Evolutionary conservation across 1,140 invertebrate genomes (phyloP), one percentile per base, ranked within the genome.

Genomic region (Yoshiicerus persimilis): DNA sequence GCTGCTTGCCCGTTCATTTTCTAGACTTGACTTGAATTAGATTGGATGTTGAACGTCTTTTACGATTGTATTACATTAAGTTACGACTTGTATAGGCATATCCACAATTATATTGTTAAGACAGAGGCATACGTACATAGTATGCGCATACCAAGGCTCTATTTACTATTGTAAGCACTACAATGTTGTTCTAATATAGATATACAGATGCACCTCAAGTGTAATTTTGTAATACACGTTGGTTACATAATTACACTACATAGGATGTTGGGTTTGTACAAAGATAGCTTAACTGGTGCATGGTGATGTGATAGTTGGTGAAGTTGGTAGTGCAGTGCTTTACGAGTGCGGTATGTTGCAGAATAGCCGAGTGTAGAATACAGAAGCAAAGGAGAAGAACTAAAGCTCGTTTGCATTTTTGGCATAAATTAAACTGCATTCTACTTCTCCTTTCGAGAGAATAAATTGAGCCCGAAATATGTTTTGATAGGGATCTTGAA

Each of bases 401-500:
- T 36, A 77, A 36, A 87, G 66, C 86, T 87, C 86, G 86, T 87
- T 87, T 87, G 70, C 86, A 87, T 87, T 87, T 75, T 87, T 87
- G 62, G 64, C 64, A 77, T 75, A 87, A 77, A 87, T 87, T 80
- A 87, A 87, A 80, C 86, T 87, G 86, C 86, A 87, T 87, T 87
- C 86, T 87, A 38, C 34, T 38, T 39, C 38, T 47, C 38, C 27
- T 77, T 39, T 87, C 70, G 36, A 87, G 36, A 36, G 32, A 87
- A 87, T 87, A 87, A 87, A 87, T 87, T 87, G 70, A 87, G 64
- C 32, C 84, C 34, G 86, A 87, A 75, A 75, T 87, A 87, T 87
- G 64, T 41, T 64, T 80, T 87, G 86, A 87, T 87, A 75, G 36
- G 38, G 34, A 87, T 87, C 86, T 87, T 80, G 64, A 77, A 77